Conservation (phyloP, 2,888 invertebrate species). For the Microchrysa polita region DNA sequence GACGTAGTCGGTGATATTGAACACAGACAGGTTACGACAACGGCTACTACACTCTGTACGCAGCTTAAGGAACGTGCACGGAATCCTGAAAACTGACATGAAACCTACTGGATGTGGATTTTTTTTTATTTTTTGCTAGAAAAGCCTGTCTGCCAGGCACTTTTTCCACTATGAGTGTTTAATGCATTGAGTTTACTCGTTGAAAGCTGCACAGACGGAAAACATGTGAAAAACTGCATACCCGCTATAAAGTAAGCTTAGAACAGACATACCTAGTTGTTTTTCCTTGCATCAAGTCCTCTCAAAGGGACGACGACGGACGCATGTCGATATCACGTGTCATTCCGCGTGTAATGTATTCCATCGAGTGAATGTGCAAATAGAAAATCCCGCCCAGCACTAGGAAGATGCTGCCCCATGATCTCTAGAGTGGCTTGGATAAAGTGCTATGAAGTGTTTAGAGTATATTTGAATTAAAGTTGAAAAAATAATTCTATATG, state of each 20-base stretch:
- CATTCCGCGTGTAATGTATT: constrained; percentile 7
- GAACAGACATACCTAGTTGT: too few relatives aligned
- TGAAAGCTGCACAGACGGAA: not conserved
- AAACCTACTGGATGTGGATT: too few relatives aligned
- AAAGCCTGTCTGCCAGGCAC: not conserved
- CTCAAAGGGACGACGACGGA: too few relatives aligned
- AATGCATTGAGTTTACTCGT: constrained; percentile 1
- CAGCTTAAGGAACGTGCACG: not conserved
- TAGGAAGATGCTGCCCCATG: too few relatives aligned
- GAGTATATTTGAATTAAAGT: not conserved
- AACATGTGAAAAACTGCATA: too few relatives aligned
- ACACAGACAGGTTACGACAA: constrained; percentile 7
- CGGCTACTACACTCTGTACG: too few relatives aligned
- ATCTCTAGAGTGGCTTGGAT: too few relatives aligned
- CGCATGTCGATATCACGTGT: constrained; percentile 6
- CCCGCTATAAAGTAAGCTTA: too few relatives aligned
- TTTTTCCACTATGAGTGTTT: not conserved
- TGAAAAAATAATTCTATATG: too few relatives aligned
- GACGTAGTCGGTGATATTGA: constrained; percentile 18
- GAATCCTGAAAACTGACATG: not conserved
- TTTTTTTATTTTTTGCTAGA: too few relatives aligned
- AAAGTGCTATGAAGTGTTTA: not conserved
- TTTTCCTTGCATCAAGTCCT: too few relatives aligned
- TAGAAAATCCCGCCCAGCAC: not conserved
- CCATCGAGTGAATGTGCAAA: not conserved